These are phyloP conservation scores for Leptestheria dahalacensis DNA, from an alignment of 1,140 invertebrate genomes.

Conservation along the genomic window DNA sequence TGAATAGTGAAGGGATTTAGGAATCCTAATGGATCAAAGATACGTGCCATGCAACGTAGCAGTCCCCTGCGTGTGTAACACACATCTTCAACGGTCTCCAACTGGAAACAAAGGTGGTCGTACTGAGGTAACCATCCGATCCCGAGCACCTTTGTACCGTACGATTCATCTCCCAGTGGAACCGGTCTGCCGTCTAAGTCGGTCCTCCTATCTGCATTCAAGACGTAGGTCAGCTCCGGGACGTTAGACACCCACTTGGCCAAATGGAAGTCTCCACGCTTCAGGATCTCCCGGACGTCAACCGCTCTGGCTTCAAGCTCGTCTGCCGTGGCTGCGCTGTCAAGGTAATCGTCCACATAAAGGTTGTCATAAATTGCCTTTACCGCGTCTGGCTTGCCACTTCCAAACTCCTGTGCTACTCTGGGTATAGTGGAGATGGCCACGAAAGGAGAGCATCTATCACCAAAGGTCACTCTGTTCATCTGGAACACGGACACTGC, in stretches of 20 bases:
- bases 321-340: neutral
- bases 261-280: neutral
- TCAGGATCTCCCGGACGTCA: neutral
- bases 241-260: neutral
- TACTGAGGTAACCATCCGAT: neutral
- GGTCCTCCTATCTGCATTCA: too few relatives aligned
- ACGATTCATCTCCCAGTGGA: too few relatives aligned
- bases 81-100: too few relatives aligned
- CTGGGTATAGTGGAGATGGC: neutral
- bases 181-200: too few relatives aligned
- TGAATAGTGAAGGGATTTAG: too few relatives aligned
- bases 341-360: neutral
- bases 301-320: neutral
- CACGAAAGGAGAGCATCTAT: neutral
- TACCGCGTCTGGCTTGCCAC: neutral
- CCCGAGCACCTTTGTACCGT: too few relatives aligned
- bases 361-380: neutral
- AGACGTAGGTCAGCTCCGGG: neutral
- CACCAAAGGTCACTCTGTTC: neutral
- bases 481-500: neutral
- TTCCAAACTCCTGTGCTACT: neutral
- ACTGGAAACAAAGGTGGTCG: neutral
- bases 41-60: too few relatives aligned
- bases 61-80: too few relatives aligned
- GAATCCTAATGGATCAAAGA: too few relatives aligned